Evolutionary conservation across 2,797 vertebrate genomes (phyloP).

Genomic region (Semaprochilodus insignis): DNA sequence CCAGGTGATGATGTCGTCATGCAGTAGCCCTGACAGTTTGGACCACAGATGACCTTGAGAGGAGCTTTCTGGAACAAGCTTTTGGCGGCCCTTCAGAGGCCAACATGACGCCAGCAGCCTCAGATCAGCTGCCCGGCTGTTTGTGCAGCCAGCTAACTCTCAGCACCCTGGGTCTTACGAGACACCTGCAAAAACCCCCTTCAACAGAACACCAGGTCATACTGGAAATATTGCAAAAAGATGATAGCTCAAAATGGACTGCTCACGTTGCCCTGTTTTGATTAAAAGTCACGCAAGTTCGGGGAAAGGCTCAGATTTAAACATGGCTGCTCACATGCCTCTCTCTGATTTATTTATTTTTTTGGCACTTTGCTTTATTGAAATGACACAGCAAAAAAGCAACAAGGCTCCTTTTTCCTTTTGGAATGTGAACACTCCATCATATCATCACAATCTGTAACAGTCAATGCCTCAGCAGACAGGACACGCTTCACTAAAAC

Average conservation of each 20-base stretch:
- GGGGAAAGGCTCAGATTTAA: constrained; percentile 6
- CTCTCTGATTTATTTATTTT: not conserved
- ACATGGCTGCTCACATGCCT: not conserved
- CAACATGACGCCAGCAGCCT: constrained; percentile 33
- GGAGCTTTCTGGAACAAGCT: constrained; percentile 23
- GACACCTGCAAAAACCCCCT: constrained; percentile 50
- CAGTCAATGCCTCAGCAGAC: not conserved
- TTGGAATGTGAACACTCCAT: not conserved
- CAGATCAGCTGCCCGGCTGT: constrained; percentile 55
- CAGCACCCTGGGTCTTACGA: constrained; percentile 53
- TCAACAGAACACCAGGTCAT: constrained; percentile 31
- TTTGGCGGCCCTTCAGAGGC: constrained; percentile 55
- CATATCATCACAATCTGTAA: not conserved
- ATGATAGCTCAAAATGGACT: constrained; percentile 53
- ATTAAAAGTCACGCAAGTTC: constrained; percentile 32
- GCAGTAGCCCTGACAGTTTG: constrained; percentile 23
- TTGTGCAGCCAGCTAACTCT: constrained; percentile 35
- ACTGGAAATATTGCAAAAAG: constrained; percentile 46
- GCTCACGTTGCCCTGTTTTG: constrained; percentile 37
- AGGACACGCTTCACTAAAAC: not conserved
- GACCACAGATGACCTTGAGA: constrained; percentile 49
- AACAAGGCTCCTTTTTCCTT: not conserved
- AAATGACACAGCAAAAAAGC: not conserved
- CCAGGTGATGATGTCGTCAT: constrained; percentile 55
- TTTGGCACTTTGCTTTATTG: constrained; percentile 8